Percentiles rank a stretch among this genome's conserved stretches.
These are phyloP conservation scores for Panagrolaimus sp. DNA, from an alignment of 1,140 invertebrate genomes.

Conservation along the genomic window DNA sequence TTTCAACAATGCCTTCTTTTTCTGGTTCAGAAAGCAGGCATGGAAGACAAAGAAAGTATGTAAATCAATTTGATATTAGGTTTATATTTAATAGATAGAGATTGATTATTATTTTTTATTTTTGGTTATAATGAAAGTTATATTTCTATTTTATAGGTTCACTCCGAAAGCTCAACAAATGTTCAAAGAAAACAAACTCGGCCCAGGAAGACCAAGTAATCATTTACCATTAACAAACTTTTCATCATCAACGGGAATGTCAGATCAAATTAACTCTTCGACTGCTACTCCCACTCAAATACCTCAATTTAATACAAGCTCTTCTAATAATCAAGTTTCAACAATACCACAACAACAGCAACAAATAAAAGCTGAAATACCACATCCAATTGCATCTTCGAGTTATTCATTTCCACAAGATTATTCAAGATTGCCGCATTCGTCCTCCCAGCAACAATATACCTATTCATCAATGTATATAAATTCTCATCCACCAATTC, in stretches of 20 bases:
- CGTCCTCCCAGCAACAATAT: background rate
- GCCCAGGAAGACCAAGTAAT: constrained; percentile 3
- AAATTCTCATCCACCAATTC: too few relatives aligned
- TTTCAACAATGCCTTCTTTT: constrained; percentile 32
- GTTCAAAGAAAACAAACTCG: constrained; percentile 19
- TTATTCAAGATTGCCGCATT: background rate
- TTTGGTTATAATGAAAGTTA: background rate
- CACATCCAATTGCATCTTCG: background rate
- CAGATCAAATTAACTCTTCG: background rate
- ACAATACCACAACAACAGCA: too few relatives aligned
- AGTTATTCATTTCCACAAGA: constrained; percentile 6
- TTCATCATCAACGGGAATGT: background rate
- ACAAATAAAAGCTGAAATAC: constrained; percentile 8
- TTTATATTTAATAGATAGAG: too few relatives aligned
- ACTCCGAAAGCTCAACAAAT: constrained; percentile 39
- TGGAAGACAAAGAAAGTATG: constrained; percentile 39
- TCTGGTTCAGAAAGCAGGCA: constrained; percentile 35
- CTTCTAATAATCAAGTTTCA: background rate
- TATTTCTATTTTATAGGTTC: constrained; percentile 25
- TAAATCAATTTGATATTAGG: too few relatives aligned
- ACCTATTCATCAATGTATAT: background rate
- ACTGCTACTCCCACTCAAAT: background rate
- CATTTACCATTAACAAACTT: background rate
- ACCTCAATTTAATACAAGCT: background rate
- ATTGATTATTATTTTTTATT: constrained; percentile 60